Conservation (phyloP, 2,888 invertebrate genomes). For the Abrostola tripartita region DNA sequence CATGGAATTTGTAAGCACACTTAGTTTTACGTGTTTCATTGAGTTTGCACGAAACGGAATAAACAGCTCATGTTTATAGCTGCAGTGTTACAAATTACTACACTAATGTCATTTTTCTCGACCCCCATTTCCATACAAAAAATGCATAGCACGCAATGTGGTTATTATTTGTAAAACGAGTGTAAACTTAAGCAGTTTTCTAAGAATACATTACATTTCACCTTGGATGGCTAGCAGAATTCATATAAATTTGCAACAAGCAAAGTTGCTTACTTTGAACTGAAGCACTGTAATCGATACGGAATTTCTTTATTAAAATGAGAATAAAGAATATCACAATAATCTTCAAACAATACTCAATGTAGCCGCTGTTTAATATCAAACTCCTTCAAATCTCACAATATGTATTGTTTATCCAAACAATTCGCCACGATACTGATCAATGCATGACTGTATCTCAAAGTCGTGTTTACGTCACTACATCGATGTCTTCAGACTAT, state of each 20-base stretch:
- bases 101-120: conserved; percentile 55
- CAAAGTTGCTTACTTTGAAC: neutral
- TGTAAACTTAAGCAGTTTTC: conserved; percentile 48
- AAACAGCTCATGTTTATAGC: conserved; percentile 29
- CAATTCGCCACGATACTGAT: conserved; percentile 65
- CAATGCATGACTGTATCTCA: conserved; percentile 75
- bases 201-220: conserved; percentile 41
- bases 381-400: conserved; percentile 44
- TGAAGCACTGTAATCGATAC: conserved; percentile 13
- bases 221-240: conserved; percentile 14
- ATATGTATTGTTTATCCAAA: conserved; percentile 68
- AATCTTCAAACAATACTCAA: conserved; percentile 33
- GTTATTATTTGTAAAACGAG: conserved; percentile 48
- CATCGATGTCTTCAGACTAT: conserved; percentile 76
- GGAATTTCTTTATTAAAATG: conserved; percentile 25
- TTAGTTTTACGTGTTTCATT: conserved; percentile 14
- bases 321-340: neutral
- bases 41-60: conserved; percentile 29
- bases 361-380: conserved; percentile 19
- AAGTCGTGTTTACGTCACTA: conserved; percentile 72
- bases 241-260: conserved; percentile 7
- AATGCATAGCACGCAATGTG: conserved; percentile 51
- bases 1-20: conserved; percentile 3
- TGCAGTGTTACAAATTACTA: conserved; percentile 57
- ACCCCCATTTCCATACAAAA: conserved; percentile 45